Evolutionary conservation across 2,797 vertebrate species (phyloP).

Genomic region (Prunella strophiata): DNA sequence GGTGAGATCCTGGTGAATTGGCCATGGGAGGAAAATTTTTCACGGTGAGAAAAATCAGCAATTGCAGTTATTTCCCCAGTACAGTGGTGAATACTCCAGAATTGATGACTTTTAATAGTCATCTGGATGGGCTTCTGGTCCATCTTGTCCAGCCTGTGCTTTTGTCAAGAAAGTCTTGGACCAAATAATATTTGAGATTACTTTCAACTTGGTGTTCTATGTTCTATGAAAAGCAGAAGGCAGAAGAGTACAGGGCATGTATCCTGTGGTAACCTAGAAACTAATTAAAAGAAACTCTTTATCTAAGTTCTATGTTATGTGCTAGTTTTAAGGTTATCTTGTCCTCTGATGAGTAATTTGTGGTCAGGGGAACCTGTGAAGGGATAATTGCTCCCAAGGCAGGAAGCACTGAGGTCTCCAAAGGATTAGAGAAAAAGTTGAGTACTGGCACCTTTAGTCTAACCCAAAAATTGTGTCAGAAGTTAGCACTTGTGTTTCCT

Average conservation of each 20-base stretch:
- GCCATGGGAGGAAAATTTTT: not conserved
- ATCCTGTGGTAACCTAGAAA: not conserved
- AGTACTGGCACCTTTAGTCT: not conserved
- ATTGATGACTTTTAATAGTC: not conserved
- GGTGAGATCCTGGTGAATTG: not conserved
- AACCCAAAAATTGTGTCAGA: not conserved
- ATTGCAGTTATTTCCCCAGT: not conserved
- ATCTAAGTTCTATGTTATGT: not conserved
- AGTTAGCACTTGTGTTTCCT: not conserved
- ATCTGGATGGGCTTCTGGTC: not conserved
- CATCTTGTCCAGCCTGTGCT: not conserved
- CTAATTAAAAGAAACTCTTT: not conserved
- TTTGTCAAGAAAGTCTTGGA: not conserved
- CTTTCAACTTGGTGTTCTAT: not conserved
- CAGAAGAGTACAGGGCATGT: not conserved
- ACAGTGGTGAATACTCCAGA: not conserved
- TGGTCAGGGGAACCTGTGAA: not conserved
- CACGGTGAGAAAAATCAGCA: not conserved
- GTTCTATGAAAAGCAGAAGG: not conserved
- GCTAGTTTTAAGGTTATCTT: not conserved
- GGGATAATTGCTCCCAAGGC: not conserved
- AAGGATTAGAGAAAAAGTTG: not conserved
- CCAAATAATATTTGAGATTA: not conserved
- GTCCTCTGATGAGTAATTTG: not conserved
- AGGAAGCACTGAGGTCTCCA: not conserved